phyloP scores from a whole-genome alignment of 2,113 vertebrate genomes.

The Protomyctophum bolini region DNA sequence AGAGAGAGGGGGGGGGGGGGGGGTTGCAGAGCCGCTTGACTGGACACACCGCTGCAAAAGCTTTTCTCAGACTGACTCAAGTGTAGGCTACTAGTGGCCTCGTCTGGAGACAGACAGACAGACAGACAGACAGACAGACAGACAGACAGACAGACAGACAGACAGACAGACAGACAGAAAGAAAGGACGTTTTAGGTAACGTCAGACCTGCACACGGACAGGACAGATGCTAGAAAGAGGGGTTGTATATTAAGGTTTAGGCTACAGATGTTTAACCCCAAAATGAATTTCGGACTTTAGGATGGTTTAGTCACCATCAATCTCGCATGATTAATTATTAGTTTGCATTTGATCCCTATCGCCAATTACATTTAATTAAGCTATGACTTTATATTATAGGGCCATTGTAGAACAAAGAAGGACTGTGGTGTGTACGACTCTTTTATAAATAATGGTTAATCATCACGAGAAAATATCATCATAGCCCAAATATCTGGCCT shows the following conservation, averaged over 20 bases:
- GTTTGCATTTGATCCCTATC: no score
- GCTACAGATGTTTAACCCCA: no score
- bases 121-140: constrained; percentile 25
- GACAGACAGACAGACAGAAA: background rate
- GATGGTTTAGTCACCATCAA: no score
- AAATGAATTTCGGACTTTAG: no score
- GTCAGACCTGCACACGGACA: no score
- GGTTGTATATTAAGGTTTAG: no score
- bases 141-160: constrained; percentile 25
- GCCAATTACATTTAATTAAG: no score
- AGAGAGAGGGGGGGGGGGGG: constrained; percentile 50
- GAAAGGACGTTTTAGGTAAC: no score
- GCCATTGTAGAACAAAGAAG: constrained; percentile 30
- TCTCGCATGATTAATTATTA: no score
- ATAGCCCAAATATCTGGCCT: constrained; percentile 18
- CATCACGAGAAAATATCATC: constrained; percentile 25
- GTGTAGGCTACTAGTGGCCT: background rate
- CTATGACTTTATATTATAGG: no score
- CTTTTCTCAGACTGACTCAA: constrained; percentile 36
- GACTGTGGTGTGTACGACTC: background rate
- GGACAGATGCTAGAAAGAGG: no score
- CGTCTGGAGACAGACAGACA: background rate
- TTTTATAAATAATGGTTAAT: constrained; percentile 1
- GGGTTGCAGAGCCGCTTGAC: constrained; percentile 77
- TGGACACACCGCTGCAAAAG: constrained; percentile 72